Evolutionary conservation across 92 coral and sea anemone species (phyloP).

Genomic region (Porites cylindrica): DNA sequence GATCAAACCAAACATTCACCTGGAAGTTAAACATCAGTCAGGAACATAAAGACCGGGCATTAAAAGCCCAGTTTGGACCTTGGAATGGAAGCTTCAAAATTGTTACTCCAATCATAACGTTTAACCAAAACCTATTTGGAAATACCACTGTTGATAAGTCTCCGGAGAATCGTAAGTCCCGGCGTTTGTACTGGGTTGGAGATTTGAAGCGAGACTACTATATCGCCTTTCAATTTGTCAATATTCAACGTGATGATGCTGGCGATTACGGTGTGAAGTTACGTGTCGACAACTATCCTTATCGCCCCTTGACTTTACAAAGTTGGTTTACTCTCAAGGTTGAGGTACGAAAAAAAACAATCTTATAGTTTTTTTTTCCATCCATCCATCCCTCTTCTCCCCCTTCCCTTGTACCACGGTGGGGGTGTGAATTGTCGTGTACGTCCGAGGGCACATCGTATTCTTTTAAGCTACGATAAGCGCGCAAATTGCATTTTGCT

Average conservation of each 20-base stretch:
- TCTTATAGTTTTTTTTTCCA: no score
- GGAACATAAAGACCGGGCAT: neutral
- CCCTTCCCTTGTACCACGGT: no score
- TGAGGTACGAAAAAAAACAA: conserved; percentile 14
- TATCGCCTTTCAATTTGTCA: neutral
- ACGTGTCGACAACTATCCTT: neutral
- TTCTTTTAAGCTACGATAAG: no score
- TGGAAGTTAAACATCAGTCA: conserved; percentile 44
- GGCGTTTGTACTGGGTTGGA: conserved; percentile 51
- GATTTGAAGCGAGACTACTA: neutral
- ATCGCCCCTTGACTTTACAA: no score
- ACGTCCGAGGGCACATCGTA: no score
- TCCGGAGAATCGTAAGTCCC: neutral
- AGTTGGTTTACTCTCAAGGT: conserved; percentile 12
- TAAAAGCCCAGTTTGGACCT: conserved; percentile 37
- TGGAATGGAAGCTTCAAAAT: neutral
- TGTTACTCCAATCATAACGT: neutral
- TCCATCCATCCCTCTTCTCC: no score
- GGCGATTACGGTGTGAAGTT: conserved; percentile 34
- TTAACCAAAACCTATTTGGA: neutral
- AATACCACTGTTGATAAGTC: neutral
- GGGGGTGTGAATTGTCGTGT: no score
- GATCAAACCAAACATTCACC: conserved; percentile 41
- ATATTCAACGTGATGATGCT: neutral
- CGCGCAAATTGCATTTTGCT: no score